Percentiles rank a stretch among this genome's conserved stretches.
These are phyloP conservation scores for Aldrovandia affinis DNA, from an alignment of 2,797 vertebrate genomes.

Conservation along the genomic window DNA sequence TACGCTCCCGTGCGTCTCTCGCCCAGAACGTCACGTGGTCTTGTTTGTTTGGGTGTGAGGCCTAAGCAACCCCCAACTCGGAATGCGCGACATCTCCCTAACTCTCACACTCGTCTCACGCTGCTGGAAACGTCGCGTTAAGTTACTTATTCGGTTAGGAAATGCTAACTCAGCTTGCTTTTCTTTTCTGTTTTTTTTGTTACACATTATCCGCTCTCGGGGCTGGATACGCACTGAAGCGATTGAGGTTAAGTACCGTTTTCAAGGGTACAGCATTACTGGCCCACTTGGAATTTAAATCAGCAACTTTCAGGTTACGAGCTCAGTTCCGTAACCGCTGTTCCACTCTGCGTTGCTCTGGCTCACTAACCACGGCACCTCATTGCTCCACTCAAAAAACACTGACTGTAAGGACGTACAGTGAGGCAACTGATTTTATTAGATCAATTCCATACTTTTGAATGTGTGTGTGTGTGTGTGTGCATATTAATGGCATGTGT, in stretches of 20 bases:
- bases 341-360: neutral
- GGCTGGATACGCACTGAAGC: neutral
- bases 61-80: neutral
- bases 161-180: neutral
- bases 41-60: neutral
- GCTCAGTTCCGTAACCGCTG: neutral
- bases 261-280: neutral
- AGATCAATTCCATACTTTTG: neutral
- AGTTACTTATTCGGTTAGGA: neutral
- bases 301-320: neutral
- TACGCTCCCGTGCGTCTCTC: constrained; percentile 59
- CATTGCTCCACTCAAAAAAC: too few relatives aligned
- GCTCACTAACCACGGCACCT: too few relatives aligned
- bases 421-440: neutral
- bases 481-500: too few relatives aligned
- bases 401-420: neutral
- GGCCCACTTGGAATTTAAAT: neutral
- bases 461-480: neutral
- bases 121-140: neutral
- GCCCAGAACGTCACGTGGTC: neutral
- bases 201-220: neutral
- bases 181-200: neutral
- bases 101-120: neutral
- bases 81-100: neutral
- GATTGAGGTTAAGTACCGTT: neutral